A percentile compares a stretch with the other conserved stretches of the same genome.
These are phyloP conservation scores for Sinodicranocentrus sp. DNA, from an alignment of 2,888 invertebrate genomes.

Conservation along the genomic window DNA sequence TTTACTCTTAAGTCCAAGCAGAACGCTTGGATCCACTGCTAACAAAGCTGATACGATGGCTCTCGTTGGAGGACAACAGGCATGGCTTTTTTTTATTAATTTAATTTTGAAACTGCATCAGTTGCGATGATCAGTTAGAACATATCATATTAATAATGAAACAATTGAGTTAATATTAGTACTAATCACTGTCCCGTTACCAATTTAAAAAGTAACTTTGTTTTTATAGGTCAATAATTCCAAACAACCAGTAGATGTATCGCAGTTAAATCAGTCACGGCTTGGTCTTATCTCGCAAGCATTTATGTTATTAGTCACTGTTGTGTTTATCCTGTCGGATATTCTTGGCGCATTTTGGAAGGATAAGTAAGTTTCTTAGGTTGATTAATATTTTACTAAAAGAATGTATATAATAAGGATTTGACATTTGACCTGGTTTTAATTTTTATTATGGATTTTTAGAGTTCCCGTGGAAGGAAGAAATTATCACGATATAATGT, in stretches of 20 bases:
- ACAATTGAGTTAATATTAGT: too few relatives aligned
- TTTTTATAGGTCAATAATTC: conserved; percentile 46
- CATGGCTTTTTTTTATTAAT: conserved; percentile 65
- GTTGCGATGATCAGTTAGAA: too few relatives aligned
- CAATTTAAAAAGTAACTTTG: too few relatives aligned
- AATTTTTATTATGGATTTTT: conserved; percentile 60
- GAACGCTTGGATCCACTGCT: conserved; percentile 77
- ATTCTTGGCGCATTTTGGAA: conserved; percentile 96
- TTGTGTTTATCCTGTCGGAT: conserved; percentile 93
- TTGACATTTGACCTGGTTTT: too few relatives aligned
- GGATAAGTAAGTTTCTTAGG: conserved; percentile 87
- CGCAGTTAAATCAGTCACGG: conserved; percentile 94
- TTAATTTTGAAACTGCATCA: too few relatives aligned
- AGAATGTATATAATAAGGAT: not conserved
- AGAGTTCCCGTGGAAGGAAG: conserved; percentile 93
- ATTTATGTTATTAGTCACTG: conserved; percentile 92
- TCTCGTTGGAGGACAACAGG: conserved; percentile 76
- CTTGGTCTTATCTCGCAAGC: conserved; percentile 94
- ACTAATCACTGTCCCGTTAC: too few relatives aligned
- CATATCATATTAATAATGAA: too few relatives aligned
- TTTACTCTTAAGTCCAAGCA: conserved; percentile 82
- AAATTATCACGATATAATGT: conserved; percentile 95
- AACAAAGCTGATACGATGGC: conserved; percentile 76
- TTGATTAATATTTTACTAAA: not conserved
- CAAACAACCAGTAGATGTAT: conserved; percentile 82